Evolutionary conservation across 2,113 vertebrate genomes (phyloP).

Genomic region (Alexandromys fortis): DNA sequence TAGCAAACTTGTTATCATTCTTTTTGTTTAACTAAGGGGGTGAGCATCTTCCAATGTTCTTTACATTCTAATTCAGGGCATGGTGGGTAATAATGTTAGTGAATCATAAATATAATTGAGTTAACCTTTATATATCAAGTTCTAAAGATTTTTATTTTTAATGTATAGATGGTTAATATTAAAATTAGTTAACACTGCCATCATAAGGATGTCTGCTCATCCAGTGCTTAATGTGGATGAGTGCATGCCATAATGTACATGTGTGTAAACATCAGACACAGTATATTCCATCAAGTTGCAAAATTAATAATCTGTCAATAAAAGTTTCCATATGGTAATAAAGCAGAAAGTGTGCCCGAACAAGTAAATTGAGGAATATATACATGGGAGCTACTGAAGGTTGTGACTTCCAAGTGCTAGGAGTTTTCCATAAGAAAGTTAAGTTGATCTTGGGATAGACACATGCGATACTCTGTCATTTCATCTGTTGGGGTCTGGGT

Average conservation of each 20-base stretch:
- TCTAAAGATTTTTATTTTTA: constrained; percentile 3
- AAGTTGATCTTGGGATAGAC: background rate
- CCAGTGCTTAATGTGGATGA: background rate
- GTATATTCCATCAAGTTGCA: background rate
- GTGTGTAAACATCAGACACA: background rate
- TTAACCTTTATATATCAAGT: background rate
- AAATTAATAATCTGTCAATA: background rate
- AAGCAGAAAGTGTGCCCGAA: constrained; percentile 9
- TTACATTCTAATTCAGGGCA: background rate
- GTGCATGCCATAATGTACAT: background rate
- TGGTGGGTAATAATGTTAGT: background rate
- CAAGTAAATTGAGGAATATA: background rate
- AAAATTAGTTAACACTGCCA: background rate
- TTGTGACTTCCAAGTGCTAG: constrained; percentile 12
- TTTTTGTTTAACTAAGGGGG: background rate
- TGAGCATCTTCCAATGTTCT: background rate
- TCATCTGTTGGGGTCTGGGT: background rate
- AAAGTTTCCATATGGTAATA: background rate
- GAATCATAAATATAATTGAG: constrained; percentile 18
- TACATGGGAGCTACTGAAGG: constrained; percentile 8
- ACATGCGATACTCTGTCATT: background rate
- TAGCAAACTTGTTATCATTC: background rate
- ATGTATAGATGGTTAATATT: background rate
- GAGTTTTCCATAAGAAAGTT: background rate
- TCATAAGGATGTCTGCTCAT: background rate